Evolutionary conservation across 2,113 vertebrate genomes (phyloP), one percentile per base, ranked within the genome.

Genomic region (Oryzias celebensis): DNA sequence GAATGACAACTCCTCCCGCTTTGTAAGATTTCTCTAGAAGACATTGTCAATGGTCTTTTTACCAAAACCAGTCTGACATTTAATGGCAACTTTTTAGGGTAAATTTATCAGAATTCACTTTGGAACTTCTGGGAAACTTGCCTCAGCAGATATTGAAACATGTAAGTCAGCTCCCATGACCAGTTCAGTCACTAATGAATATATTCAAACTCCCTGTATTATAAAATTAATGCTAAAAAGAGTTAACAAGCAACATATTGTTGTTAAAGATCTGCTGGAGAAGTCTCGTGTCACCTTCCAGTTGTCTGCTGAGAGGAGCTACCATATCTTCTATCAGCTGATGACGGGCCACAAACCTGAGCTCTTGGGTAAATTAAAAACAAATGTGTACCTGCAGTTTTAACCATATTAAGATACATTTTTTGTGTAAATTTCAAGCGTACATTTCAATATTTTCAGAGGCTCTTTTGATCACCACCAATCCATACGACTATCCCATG

Each of bases 1-100:
- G 75, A 94, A 94, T 50, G 93, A 94, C 88, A 94, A 94, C 84
- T 94, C 93, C 10, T 94, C 93, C 20, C 93, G 93, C 47, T 94
- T 94, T 78, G 93, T 94, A 73, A 93, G 93, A 92, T 7, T 45
- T 65, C 23, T 17, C 4, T 17, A 3, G 20, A 7, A 31, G 10
- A 58, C 31, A 14, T 14, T n/a, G 10, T 49, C 26, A 26, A 14
- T 26, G 36, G 7, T 7, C 3, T 13, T 18, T 49, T 3, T 22
- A 43, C 14, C 58, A 53, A 53, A 2, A 18, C 44, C 3, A 43
- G 28, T n/a, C 58, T 26, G 47, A 1, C 8, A 12, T 22, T 17
- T 44, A 59, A 28, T 50, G n/a, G 31, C 15, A 23, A 22, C 48
- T 59, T 17, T 68, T 59, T 47, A 77, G 75, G 75, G 75, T 65